Conservation (phyloP, 2,113 vertebrate genomes). For the Nycticebus coucang region DNA sequence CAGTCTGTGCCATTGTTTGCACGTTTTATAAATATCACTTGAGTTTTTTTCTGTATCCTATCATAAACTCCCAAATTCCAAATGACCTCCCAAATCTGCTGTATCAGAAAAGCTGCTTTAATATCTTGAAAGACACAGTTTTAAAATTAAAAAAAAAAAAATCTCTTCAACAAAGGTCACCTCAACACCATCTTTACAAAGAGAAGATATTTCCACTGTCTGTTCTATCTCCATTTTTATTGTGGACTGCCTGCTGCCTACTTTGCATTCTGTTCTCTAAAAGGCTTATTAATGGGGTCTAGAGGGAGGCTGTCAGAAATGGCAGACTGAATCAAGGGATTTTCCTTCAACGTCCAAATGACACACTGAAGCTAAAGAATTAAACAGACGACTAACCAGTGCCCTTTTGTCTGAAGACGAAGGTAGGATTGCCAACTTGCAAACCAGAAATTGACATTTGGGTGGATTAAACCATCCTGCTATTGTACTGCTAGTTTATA, state of each 20-base stretch:
- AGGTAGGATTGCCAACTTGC: constrained; percentile 87
- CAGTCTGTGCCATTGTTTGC: constrained; percentile 76
- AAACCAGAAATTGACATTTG: constrained; percentile 88
- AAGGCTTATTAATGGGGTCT: constrained; percentile 90
- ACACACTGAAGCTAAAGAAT: constrained; percentile 87
- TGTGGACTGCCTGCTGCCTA: constrained; percentile 83
- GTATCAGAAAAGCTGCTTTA: constrained; percentile 48
- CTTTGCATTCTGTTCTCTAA: constrained; percentile 86
- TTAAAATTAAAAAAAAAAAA: neutral
- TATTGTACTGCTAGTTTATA: constrained; percentile 84
- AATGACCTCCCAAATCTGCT: constrained; percentile 57
- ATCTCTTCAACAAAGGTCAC: constrained; percentile 74
- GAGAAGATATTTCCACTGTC: constrained; percentile 73
- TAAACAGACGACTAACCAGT: constrained; percentile 91
- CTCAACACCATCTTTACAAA: constrained; percentile 73
- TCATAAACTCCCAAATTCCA: constrained; percentile 60
- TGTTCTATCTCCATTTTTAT: constrained; percentile 83
- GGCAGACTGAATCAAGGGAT: constrained; percentile 89
- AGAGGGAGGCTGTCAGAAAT: constrained; percentile 90
- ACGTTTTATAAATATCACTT: constrained; percentile 82
- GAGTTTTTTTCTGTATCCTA: constrained; percentile 64
- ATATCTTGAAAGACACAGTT: constrained; percentile 76
- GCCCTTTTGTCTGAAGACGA: constrained; percentile 89
- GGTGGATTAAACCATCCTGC: constrained; percentile 87
- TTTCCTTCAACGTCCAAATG: constrained; percentile 89